These are phyloP conservation scores for Pinna nobilis DNA, from an alignment of 1,140 invertebrate genomes.

Conservation along the genomic window DNA sequence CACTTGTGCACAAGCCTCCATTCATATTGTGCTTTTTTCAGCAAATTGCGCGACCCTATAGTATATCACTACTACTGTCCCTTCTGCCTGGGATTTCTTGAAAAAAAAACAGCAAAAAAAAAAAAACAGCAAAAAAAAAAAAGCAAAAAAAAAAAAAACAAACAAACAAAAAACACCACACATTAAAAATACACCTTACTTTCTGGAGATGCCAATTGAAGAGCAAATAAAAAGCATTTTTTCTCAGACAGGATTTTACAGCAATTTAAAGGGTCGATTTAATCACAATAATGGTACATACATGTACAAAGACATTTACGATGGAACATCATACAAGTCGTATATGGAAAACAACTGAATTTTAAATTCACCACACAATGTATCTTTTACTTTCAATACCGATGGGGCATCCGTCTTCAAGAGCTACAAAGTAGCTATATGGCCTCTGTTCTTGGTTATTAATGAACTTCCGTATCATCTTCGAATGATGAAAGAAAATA, in stretches of 20 bases:
- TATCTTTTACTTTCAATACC: slow-evolving; percentile 39
- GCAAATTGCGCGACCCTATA: slow-evolving; percentile 31
- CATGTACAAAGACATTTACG: slow-evolving; percentile 17
- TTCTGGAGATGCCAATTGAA: slow-evolving; percentile 36
- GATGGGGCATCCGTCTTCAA: slow-evolving; percentile 41
- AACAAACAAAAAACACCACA: background rate
- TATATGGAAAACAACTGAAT: background rate
- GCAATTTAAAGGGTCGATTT: slow-evolving; percentile 26
- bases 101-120: background rate
- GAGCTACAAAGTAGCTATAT: slow-evolving; percentile 23
- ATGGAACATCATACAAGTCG: slow-evolving; percentile 23
- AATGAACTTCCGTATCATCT: slow-evolving; percentile 33
- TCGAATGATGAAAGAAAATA: slow-evolving; percentile 29
- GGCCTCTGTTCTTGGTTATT: slow-evolving; percentile 38
- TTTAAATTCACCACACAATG: slow-evolving; percentile 25
- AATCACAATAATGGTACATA: background rate
- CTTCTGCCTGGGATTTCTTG: slow-evolving; percentile 14
- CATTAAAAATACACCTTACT: slow-evolving; percentile 24
- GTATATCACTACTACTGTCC: slow-evolving; percentile 36
- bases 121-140: background rate
- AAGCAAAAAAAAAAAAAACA: background rate
- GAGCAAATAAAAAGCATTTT: slow-evolving; percentile 27
- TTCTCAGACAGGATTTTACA: slow-evolving; percentile 28
- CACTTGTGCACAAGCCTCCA: slow-evolving; percentile 26
- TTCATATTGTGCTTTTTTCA: slow-evolving; percentile 31